Evolutionary conservation across 2,113 vertebrate species (phyloP).

Genomic region (Abramis brama): DNA sequence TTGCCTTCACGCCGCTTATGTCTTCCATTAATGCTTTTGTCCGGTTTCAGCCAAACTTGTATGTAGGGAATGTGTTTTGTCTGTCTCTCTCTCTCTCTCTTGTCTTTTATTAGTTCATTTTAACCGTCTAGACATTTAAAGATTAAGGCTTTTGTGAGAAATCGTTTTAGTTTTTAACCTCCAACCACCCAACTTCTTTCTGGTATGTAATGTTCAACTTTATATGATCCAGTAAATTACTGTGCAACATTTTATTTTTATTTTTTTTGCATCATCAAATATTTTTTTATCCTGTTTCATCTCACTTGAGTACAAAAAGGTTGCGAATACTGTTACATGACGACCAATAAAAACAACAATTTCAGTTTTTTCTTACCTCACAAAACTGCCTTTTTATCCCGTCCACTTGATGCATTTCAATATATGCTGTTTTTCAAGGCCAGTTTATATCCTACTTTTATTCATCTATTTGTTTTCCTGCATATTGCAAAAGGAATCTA

Average conservation of each 20-base stretch:
- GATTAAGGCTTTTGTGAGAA: not conserved
- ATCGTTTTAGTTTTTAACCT: not conserved
- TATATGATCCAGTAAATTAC: not conserved
- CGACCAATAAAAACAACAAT: not conserved
- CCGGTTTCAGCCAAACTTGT: not conserved
- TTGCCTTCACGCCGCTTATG: not conserved
- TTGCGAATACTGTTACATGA: not conserved
- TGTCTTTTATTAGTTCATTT: not conserved
- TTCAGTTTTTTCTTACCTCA: not conserved
- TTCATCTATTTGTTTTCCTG: slow-evolving; percentile 1
- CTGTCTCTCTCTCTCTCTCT: slow-evolving; percentile 14
- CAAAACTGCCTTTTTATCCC: not conserved
- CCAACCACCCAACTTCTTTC: not conserved
- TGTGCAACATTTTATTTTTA: not conserved
- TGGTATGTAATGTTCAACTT: not conserved
- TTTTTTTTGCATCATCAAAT: not conserved
- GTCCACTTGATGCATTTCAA: not conserved
- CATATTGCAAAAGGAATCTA: not conserved
- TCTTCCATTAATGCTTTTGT: slow-evolving; percentile 9
- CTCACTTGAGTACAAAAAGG: not conserved
- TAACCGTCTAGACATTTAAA: too few species aligned
- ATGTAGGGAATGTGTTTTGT: not conserved
- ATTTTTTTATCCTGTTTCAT: not conserved
- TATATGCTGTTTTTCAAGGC: not conserved
- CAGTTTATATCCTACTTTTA: not conserved